Evolutionary conservation across 2,888 invertebrate genomes (phyloP).

Genomic region (Yponomeuta evonymella): DNA sequence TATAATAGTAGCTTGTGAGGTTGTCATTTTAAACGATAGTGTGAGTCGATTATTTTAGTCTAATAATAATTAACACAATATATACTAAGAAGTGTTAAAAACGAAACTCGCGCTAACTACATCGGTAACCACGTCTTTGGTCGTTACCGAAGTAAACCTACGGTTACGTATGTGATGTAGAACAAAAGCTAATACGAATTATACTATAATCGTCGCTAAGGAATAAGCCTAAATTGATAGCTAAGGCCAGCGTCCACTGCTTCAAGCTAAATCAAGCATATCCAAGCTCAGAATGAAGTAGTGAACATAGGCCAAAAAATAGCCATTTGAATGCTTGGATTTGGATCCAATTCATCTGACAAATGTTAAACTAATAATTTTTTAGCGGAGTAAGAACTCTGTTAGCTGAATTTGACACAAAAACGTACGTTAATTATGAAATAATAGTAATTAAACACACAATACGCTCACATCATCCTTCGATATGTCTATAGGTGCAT

Average conservation of each 20-base stretch:
- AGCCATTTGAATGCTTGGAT: too few species aligned
- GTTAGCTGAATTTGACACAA: too few species aligned
- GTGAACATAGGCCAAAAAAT: too few species aligned
- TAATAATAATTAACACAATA: neutral
- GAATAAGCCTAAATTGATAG: slow-evolving; percentile 17
- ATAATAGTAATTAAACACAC: slow-evolving; percentile 29
- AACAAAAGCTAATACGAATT: slow-evolving; percentile 44
- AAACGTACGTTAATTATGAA: slow-evolving; percentile 14
- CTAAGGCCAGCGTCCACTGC: too few species aligned
- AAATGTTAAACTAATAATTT: too few species aligned
- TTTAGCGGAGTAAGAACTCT: too few species aligned
- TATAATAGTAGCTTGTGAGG: too few species aligned
- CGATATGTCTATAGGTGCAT: slow-evolving; percentile 58
- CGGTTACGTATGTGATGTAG: slow-evolving; percentile 40
- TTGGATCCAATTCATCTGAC: too few species aligned
- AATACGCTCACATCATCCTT: slow-evolving; percentile 25
- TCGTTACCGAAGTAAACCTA: slow-evolving; percentile 29
- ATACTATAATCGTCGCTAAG: slow-evolving; percentile 32
- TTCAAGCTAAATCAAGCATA: too few species aligned
- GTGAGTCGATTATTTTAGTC: neutral
- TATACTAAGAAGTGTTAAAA: neutral
- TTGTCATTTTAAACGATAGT: too few species aligned
- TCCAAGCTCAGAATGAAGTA: too few species aligned
- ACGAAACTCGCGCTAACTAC: neutral
- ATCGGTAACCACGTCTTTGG: slow-evolving; percentile 58